Percentiles rank a stretch among this genome's conserved stretches.
These are phyloP conservation scores for Synergus gifuensis DNA, from an alignment of 2,888 invertebrate genomes.

Conservation along the genomic window DNA sequence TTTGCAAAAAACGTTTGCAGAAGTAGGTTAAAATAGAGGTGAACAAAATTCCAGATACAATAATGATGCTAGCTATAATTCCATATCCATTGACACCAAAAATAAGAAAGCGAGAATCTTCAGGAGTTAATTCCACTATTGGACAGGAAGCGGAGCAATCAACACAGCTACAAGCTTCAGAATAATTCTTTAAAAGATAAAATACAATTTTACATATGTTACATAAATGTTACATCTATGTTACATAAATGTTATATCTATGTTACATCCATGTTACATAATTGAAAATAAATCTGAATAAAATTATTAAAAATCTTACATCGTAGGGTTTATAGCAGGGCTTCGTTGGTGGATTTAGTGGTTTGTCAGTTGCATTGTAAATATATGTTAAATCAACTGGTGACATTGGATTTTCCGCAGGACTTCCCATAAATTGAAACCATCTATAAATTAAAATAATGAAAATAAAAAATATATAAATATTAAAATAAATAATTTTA, in stretches of 20 bases:
- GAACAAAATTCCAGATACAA: constrained; percentile 72
- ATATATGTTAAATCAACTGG: constrained; percentile 84
- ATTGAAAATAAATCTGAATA: not conserved
- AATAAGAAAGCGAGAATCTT: constrained; percentile 80
- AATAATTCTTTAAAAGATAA: constrained; percentile 74
- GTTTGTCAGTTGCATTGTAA: constrained; percentile 72
- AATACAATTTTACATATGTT: not conserved
- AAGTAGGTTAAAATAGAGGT: constrained; percentile 1
- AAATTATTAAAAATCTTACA: constrained; percentile 69
- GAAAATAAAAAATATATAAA: not conserved
- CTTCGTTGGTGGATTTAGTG: constrained; percentile 78
- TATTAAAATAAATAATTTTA: not conserved
- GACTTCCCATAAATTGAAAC: constrained; percentile 84
- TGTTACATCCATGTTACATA: not conserved
- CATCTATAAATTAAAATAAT: constrained; percentile 77
- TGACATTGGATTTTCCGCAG: constrained; percentile 77
- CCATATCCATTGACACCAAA: constrained; percentile 82
- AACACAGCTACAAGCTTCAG: constrained; percentile 86
- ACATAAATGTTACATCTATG: not conserved
- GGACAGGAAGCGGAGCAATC: constrained; percentile 86
- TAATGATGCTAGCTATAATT: constrained; percentile 81
- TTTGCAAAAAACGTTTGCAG: too few relatives aligned
- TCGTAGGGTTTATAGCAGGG: constrained; percentile 82
- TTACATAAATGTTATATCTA: not conserved
- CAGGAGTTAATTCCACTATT: constrained; percentile 75